phyloP scores from a whole-genome alignment of 2,113 vertebrate genomes.

The Sinocyclocheilus anophthalmus region DNA sequence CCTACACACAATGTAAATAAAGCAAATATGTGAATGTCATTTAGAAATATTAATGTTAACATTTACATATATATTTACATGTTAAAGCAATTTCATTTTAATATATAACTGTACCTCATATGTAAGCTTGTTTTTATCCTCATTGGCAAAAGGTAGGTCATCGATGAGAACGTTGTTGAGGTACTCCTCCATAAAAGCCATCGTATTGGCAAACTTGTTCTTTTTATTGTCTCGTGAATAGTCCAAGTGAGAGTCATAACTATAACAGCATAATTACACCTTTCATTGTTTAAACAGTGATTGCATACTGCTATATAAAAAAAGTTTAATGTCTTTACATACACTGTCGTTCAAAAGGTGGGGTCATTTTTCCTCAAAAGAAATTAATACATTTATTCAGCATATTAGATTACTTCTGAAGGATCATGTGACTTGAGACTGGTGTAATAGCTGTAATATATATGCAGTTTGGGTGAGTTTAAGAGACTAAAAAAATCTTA shows the following conservation, averaged over 20 bases:
- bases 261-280: constrained; percentile 57
- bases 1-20: constrained; percentile 70
- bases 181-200: constrained; percentile 98
- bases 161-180: constrained; percentile 94
- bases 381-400: neutral
- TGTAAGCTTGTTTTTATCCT: constrained; percentile 98
- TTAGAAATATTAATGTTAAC: neutral
- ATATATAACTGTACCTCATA: constrained; percentile 81
- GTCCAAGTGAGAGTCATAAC: constrained; percentile 96
- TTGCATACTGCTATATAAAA: neutral
- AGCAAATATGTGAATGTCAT: neutral
- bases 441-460: neutral
- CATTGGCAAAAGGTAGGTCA: constrained; percentile 89
- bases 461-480: neutral
- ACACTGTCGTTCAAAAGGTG: neutral
- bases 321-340: neutral
- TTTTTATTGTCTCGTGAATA: constrained; percentile 94
- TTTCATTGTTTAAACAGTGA: neutral
- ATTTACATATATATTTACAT: neutral
- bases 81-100: neutral
- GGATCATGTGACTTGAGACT: neutral
- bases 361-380: neutral
- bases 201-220: constrained; percentile 94
- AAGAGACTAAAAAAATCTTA: neutral
- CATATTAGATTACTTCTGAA: neutral